Evolutionary conservation across 2,797 vertebrate genomes (phyloP), one percentile per base, ranked within the genome.

Genomic region (Chaetodon trifasciatus): DNA sequence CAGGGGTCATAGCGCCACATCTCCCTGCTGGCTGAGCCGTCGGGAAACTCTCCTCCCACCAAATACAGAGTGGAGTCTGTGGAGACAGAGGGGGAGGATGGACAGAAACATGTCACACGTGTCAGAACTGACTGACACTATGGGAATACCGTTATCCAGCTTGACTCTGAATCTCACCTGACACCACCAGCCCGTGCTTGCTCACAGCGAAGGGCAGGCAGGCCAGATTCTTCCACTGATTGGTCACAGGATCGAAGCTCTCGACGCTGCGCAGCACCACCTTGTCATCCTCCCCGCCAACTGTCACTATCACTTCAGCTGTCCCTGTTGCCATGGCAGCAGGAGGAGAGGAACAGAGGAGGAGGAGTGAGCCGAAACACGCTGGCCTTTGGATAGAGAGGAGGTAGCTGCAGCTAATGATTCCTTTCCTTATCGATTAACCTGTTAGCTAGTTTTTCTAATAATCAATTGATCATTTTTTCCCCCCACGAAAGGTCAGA

Each of bases 1-100:
- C 95, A 95, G 6, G 95, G 94, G 88, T 96, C 95, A 19, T 96
- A 96, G 21, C 95, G 96, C 96, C 96, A 96, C 96, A 96, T 95
- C 90, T 96, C 95, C 62, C 95, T 92, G 90, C 96, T 96, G 76
- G 96, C 95, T 0, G 95, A 96, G 75, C 96, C 96, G 0, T 96
- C 96, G 0, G 96, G 95, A 83, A 96, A 96, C 86, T 96, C 96
- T 11, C 96, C 96, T 46, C 96, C 96, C 0, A 94, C 95, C 87
- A 96, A 72, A 82, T 96, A 96, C 66, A 96, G 86, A 23, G 93
- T 95, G 6, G 93, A 95, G 65, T 95, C 96, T 96, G 62, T 8
- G 47, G 28, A 76, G 32, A 63, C 8, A 23, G 0, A 3, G 32
- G 28, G 35, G 28, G n/a, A 21, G 24, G 52, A 67, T 4, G 17